A percentile compares a stretch with the other conserved stretches of the same genome.
Conservation (phyloP, 92 coral and sea anemone species). For the Paramuricea clavata region DNA sequence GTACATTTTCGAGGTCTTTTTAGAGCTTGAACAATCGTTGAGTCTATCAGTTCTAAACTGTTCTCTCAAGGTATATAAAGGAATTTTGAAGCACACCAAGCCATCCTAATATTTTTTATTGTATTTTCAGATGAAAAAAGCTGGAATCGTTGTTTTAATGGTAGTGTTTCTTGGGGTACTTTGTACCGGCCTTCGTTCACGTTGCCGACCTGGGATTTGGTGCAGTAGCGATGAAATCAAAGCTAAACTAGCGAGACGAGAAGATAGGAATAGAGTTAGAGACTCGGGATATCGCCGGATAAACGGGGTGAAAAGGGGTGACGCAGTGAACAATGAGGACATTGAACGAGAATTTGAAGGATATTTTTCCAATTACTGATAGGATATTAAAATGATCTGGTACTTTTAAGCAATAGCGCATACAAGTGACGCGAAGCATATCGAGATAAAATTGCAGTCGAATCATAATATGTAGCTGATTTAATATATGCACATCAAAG, state of each 20-base stretch:
- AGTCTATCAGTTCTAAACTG: background rate
- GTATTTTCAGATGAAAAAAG: conserved; percentile 11
- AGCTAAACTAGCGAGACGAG: background rate
- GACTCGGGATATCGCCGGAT: background rate
- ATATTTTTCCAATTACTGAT: background rate
- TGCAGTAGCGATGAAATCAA: background rate
- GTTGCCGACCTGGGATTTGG: conserved; percentile 31
- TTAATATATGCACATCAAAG: too few relatives aligned
- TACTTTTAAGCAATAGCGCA: too few relatives aligned
- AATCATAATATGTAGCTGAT: too few relatives aligned
- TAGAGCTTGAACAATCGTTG: background rate
- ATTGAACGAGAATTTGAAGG: conserved; percentile 18
- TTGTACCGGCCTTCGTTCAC: background rate
- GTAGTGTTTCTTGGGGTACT: background rate
- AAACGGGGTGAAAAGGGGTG: background rate
- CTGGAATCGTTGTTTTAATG: background rate
- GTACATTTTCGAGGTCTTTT: too few relatives aligned
- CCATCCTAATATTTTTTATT: background rate
- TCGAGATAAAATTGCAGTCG: too few relatives aligned
- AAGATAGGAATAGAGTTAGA: background rate
- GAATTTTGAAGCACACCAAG: background rate
- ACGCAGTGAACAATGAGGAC: background rate
- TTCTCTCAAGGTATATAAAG: background rate
- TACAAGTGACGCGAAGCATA: too few relatives aligned
- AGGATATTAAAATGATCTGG: background rate